These are phyloP conservation scores for Enteromius fasciolatus DNA, from an alignment of 2,797 vertebrate genomes.

Conservation along the genomic window DNA sequence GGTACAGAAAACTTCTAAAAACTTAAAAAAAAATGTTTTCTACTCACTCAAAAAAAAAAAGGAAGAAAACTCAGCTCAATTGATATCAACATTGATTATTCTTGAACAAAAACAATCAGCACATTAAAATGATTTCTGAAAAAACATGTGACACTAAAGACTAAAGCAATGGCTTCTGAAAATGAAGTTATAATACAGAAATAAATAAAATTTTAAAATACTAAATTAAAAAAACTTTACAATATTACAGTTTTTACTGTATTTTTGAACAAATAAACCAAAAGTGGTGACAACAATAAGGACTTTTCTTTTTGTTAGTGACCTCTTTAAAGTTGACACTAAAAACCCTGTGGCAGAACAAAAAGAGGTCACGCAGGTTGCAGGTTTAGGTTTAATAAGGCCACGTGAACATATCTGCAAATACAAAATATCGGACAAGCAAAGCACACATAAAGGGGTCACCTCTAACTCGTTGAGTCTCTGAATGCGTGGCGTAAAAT, in stretches of 20 bases:
- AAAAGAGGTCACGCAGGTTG: neutral
- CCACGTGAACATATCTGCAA: constrained; percentile 7
- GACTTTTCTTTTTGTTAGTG: constrained; percentile 31
- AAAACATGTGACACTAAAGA: neutral
- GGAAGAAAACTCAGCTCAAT: neutral
- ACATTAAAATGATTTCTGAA: neutral
- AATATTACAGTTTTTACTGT: neutral
- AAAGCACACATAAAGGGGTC: constrained; percentile 38
- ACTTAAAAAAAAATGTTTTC: neutral
- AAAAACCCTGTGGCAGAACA: neutral
- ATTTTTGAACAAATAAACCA: neutral
- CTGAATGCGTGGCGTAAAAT: constrained; percentile 96
- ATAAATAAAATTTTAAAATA: neutral
- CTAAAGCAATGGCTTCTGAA: neutral
- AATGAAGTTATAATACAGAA: neutral
- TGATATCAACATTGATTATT: neutral
- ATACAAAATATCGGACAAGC: constrained; percentile 21
- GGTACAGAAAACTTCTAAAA: neutral
- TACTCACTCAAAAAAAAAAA: neutral
- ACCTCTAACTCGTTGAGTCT: constrained; percentile 98
- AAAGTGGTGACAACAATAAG: neutral
- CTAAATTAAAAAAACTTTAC: neutral
- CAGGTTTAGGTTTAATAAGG: constrained; percentile 11
- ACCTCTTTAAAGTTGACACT: constrained; percentile 1
- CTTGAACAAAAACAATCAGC: neutral